Percentiles rank a stretch among this genome's conserved stretches.
Conservation (phyloP, 1,140 invertebrate genomes). For the Temnothorax longispinosus region DNA sequence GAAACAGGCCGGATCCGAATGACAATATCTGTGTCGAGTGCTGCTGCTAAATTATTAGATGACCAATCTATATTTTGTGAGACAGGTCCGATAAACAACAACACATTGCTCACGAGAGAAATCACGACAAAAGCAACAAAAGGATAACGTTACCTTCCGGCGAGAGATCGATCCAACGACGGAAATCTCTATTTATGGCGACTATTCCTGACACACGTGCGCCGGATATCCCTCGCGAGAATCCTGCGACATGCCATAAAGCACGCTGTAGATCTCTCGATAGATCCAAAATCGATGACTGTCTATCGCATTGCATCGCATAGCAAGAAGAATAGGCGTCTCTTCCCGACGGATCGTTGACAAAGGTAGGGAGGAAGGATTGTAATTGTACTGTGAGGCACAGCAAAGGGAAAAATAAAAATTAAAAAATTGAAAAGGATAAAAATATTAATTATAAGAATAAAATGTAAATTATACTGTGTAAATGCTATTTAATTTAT, state of each 20-base stretch:
- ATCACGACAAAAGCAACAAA: slow-evolving; percentile 30
- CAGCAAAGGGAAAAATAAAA: neutral
- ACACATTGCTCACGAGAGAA: slow-evolving; percentile 17
- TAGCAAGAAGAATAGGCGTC: neutral
- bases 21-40: neutral
- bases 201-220: slow-evolving; percentile 69
- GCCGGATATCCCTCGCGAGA: slow-evolving; percentile 59
- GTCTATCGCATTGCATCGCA: slow-evolving; percentile 17
- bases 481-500: neutral
- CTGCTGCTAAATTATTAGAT: neutral
- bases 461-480: neutral
- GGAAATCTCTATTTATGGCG: slow-evolving; percentile 78
- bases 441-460: neutral
- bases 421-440: neutral
- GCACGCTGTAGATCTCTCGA: slow-evolving; percentile 64
- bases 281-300: slow-evolving; percentile 63
- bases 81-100: slow-evolving; percentile 18
- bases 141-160: slow-evolving; percentile 29
- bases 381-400: neutral
- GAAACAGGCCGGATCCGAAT: neutral
- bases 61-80: neutral
- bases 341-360: neutral
- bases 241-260: slow-evolving; percentile 57
- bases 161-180: slow-evolving; percentile 50
- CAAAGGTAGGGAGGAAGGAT: neutral